phyloP scores from a whole-genome alignment of 2,888 invertebrate species.

The Ornithoptera alexandrae region DNA sequence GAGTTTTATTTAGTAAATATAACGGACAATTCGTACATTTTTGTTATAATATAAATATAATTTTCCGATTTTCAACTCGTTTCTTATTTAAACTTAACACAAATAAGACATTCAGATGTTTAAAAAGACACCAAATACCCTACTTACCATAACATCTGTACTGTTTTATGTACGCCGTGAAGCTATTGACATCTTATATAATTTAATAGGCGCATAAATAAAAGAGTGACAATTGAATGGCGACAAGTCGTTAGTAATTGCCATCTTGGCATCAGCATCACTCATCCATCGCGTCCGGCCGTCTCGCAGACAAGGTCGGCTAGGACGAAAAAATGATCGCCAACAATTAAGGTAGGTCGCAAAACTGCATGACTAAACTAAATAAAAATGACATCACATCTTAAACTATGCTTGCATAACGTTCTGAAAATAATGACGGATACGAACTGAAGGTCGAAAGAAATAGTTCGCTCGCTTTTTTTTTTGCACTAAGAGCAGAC shows the following conservation, averaged over 20 bases:
- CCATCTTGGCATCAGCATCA: constrained; percentile 26
- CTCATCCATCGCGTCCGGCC: constrained; percentile 27
- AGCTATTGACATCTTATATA: constrained; percentile 32
- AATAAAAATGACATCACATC: constrained; percentile 26
- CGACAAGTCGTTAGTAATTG: constrained; percentile 31
- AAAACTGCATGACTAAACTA: constrained; percentile 38
- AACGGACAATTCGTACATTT: background rate
- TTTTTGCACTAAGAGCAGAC: constrained; percentile 21
- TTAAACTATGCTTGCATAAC: constrained; percentile 32
- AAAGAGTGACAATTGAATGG: constrained; percentile 25
- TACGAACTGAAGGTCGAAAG: constrained; percentile 19
- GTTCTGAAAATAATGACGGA: constrained; percentile 31
- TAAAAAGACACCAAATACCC: constrained; percentile 1
- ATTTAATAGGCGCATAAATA: constrained; percentile 29
- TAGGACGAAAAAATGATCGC: constrained; percentile 44
- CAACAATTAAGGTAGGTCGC: constrained; percentile 41
- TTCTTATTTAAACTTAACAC: background rate
- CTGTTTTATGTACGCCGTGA: background rate
- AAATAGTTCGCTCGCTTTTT: constrained; percentile 24
- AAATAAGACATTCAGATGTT: background rate
- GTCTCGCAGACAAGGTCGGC: constrained; percentile 41
- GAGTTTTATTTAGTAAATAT: background rate
- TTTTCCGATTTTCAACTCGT: background rate
- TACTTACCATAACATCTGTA: constrained; percentile 18
- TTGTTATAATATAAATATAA: background rate